Evolutionary conservation across 2,113 vertebrate genomes (phyloP).

Genomic region (Lasiurus borealis): DNA sequence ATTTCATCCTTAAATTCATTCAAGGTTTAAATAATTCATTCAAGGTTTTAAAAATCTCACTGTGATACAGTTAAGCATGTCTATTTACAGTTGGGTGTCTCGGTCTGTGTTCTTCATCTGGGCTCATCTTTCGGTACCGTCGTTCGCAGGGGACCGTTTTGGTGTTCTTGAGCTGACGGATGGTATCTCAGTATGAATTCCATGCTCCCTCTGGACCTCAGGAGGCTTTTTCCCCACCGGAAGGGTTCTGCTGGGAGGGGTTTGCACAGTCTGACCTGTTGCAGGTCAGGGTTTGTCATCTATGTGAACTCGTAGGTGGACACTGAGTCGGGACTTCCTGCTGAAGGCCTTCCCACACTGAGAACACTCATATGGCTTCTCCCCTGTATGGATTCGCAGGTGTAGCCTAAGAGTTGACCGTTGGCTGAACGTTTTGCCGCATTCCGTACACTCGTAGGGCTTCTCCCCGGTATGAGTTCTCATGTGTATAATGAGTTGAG

Average conservation of each 20-base stretch:
- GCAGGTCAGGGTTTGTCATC: slow-evolving; percentile 77
- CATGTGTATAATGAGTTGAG: slow-evolving; percentile 81
- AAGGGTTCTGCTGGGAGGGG: neutral
- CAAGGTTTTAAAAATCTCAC: neutral
- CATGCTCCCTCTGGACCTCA: neutral
- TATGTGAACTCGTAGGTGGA: slow-evolving; percentile 85
- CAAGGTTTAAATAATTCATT: too few relatives aligned
- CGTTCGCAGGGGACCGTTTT: neutral
- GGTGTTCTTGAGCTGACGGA: neutral
- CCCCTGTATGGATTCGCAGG: slow-evolving; percentile 80
- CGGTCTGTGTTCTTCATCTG: neutral
- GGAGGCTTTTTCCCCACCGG: accelerated
- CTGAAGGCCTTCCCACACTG: slow-evolving; percentile 84
- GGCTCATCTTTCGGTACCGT: neutral
- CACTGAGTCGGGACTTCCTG: slow-evolving; percentile 81
- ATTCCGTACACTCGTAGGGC: slow-evolving; percentile 81
- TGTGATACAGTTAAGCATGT: neutral
- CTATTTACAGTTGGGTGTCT: slow-evolving; percentile 30
- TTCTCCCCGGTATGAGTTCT: slow-evolving; percentile 83
- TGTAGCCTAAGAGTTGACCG: slow-evolving; percentile 79
- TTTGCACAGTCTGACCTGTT: neutral
- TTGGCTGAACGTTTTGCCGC: slow-evolving; percentile 83
- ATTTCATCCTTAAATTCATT: neutral
- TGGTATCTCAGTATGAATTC: neutral
- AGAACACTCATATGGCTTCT: slow-evolving; percentile 80